Conservation (phyloP, 1,140 invertebrate genomes). For the Eriocheir sinensis region DNA sequence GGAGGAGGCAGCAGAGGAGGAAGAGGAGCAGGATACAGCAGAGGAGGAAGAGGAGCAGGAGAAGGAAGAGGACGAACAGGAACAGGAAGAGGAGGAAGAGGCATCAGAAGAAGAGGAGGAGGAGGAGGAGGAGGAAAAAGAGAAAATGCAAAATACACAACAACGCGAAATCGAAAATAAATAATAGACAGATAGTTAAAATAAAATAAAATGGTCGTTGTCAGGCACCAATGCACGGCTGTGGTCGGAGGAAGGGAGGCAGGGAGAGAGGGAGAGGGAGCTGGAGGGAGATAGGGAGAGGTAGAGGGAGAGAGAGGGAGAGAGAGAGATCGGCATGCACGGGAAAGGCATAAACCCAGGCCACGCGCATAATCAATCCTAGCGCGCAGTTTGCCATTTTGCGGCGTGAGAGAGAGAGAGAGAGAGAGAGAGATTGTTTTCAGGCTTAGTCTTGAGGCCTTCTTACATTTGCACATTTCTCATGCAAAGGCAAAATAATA, state of each 20-base stretch:
- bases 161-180: background rate
- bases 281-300: background rate
- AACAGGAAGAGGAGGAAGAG: background rate
- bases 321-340: background rate
- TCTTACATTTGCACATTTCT: too few relatives aligned
- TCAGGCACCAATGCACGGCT: background rate
- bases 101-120: background rate
- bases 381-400: constrained; percentile 61
- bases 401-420: constrained; percentile 36
- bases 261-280: background rate
- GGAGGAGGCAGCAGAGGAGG: background rate
- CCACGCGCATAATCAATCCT: constrained; percentile 58
- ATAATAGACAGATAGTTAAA: constrained; percentile 19
- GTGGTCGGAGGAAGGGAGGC: background rate
- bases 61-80: background rate
- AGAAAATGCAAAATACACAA: background rate
- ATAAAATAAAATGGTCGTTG: constrained; percentile 26
- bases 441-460: background rate
- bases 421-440: background rate
- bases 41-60: background rate
- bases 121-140: background rate
- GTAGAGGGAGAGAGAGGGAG: background rate
- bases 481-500: background rate
- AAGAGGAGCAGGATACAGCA: background rate
- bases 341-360: background rate